These are phyloP conservation scores for Hypotaenidia philippensis DNA, from an alignment of 2,797 vertebrate species.

Conservation along the genomic window DNA sequence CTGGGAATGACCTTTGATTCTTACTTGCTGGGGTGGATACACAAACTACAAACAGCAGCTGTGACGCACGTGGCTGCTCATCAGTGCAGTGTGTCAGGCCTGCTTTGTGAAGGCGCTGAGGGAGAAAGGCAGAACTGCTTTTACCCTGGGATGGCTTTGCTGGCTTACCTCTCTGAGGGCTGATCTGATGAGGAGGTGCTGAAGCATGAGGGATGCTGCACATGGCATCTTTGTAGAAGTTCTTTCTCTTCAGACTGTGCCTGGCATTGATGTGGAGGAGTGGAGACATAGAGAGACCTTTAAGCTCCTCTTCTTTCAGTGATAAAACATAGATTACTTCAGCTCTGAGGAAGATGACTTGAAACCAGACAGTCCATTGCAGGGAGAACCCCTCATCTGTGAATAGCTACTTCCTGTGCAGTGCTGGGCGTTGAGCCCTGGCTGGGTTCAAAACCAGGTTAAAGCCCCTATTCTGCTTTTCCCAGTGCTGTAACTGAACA, in stretches of 20 bases:
- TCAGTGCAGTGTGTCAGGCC: rapidly evolving
- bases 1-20: constrained; percentile 4
- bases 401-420: neutral
- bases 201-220: neutral
- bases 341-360: neutral
- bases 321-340: neutral
- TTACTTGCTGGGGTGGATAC: neutral
- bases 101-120: neutral
- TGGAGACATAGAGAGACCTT: neutral
- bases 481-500: neutral
- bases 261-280: neutral
- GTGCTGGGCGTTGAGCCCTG: neutral
- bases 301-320: neutral
- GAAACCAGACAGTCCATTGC: neutral
- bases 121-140: neutral
- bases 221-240: neutral
- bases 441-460: neutral
- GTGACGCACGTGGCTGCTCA: neutral
- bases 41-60: neutral
- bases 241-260: neutral
- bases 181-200: neutral
- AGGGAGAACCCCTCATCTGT: neutral
- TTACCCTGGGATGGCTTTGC: neutral
- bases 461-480: neutral
- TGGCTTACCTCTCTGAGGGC: neutral